phyloP scores from a whole-genome alignment of 2,797 vertebrate genomes.

The Siniperca undulata region DNA sequence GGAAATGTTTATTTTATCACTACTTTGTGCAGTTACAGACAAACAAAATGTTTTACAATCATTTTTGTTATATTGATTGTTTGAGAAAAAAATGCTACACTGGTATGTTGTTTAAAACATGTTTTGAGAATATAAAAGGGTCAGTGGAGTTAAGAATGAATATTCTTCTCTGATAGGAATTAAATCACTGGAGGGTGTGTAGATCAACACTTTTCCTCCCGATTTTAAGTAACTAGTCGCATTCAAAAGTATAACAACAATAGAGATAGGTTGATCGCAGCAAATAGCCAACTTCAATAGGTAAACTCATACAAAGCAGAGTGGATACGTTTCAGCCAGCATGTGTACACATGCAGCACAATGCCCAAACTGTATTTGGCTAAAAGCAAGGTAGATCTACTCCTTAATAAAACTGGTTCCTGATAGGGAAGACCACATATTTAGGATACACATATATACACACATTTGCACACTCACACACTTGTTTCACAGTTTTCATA shows the following conservation, averaged over 20 bases:
- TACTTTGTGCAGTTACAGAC: not conserved
- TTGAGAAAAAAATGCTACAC: not conserved
- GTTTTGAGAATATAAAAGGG: not conserved
- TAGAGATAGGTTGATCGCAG: not conserved
- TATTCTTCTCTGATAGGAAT: not conserved
- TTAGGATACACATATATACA: not conserved
- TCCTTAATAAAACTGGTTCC: not conserved
- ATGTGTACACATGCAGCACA: not conserved
- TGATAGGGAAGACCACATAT: not conserved
- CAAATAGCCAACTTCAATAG: not conserved
- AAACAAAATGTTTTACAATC: not conserved
- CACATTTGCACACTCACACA: slow-evolving; percentile 14
- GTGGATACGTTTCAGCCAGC: not conserved
- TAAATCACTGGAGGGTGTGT: not conserved
- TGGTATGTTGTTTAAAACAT: not conserved
- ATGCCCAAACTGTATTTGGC: not conserved
- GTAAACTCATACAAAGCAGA: not conserved
- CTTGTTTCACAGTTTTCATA: slow-evolving; percentile 47
- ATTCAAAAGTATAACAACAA: not conserved
- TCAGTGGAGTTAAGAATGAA: not conserved
- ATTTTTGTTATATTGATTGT: not conserved
- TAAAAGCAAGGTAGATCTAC: slow-evolving; percentile 12
- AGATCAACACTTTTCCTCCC: not conserved
- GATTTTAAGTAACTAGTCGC: not conserved
- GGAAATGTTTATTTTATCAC: not conserved